Percentiles rank a stretch among this genome's conserved stretches.
These are phyloP conservation scores for Gulo gulo DNA, from an alignment of 2,113 vertebrate species.

Conservation along the genomic window DNA sequence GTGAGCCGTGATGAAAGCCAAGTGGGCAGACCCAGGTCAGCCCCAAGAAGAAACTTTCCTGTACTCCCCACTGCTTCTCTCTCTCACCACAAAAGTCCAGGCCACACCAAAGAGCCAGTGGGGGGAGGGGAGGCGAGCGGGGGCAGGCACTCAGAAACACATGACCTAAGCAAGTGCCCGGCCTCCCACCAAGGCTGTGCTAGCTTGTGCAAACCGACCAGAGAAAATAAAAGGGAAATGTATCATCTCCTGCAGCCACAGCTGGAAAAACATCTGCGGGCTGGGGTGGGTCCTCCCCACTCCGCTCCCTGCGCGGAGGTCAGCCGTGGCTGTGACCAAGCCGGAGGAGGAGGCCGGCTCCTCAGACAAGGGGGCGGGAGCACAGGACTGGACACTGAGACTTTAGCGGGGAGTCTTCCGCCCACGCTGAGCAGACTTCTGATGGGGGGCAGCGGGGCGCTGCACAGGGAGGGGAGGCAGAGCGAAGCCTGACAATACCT, in stretches of 20 bases:
- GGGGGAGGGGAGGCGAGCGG: too few species aligned
- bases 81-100: not conserved
- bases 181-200: not conserved
- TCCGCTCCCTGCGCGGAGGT: accelerated
- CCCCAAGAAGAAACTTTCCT: not conserved
- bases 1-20: not conserved
- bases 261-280: not conserved
- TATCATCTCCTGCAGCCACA: not conserved
- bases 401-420: not conserved
- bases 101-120: not conserved
- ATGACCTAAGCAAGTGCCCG: accelerated
- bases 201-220: not conserved
- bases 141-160: not conserved
- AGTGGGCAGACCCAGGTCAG: not conserved
- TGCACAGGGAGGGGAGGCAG: not conserved
- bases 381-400: not conserved
- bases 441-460: not conserved
- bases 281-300: accelerated
- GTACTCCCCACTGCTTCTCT: not conserved
- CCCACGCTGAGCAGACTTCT: too few species aligned
- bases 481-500: not conserved
- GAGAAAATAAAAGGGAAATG: not conserved
- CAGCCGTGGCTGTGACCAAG: not conserved
- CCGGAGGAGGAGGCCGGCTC: accelerated
- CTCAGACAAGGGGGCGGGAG: not conserved